Percentiles rank a stretch among this genome's conserved stretches.
phyloP scores from a whole-genome alignment of 2,113 vertebrate genomes.

The Myxocyprinus asiaticus region DNA sequence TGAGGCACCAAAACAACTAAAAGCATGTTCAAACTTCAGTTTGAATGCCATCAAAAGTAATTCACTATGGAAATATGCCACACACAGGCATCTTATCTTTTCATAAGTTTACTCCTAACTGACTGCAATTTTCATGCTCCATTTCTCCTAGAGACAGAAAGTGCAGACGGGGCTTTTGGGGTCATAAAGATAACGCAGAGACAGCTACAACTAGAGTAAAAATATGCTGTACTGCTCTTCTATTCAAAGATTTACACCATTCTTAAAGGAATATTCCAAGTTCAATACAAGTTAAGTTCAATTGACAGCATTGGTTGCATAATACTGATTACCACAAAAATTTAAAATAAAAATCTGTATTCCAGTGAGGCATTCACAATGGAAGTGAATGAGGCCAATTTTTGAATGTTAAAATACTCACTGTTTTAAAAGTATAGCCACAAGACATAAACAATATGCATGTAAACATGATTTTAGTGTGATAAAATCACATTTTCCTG shows the following conservation, averaged over 20 bases:
- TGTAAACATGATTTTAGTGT: no score
- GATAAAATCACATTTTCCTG: no score
- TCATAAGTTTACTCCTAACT: conserved; percentile 36
- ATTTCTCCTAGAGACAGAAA: conserved; percentile 46
- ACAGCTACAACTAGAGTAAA: background rate
- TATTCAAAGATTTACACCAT: conserved; percentile 4
- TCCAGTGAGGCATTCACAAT: no score
- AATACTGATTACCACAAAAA: no score
- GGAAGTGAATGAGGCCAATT: no score
- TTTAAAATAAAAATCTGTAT: no score
- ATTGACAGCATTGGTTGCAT: background rate
- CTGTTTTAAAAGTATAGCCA: no score
- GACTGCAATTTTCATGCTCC: conserved; percentile 45
- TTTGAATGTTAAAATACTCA: no score
- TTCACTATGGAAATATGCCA: background rate
- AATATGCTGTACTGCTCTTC: conserved; percentile 11
- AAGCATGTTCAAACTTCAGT: background rate
- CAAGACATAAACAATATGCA: no score
- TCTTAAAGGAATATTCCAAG: background rate
- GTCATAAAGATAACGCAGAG: conserved; percentile 26
- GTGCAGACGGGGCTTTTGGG: conserved; percentile 17
- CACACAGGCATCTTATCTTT: background rate
- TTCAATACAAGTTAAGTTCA: no score
- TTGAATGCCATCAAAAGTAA: conserved; percentile 15
- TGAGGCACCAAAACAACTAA: background rate